Evolutionary conservation across 2,888 invertebrate species (phyloP), one percentile per base, ranked within the genome.

Genomic region (Andrena marginata): DNA sequence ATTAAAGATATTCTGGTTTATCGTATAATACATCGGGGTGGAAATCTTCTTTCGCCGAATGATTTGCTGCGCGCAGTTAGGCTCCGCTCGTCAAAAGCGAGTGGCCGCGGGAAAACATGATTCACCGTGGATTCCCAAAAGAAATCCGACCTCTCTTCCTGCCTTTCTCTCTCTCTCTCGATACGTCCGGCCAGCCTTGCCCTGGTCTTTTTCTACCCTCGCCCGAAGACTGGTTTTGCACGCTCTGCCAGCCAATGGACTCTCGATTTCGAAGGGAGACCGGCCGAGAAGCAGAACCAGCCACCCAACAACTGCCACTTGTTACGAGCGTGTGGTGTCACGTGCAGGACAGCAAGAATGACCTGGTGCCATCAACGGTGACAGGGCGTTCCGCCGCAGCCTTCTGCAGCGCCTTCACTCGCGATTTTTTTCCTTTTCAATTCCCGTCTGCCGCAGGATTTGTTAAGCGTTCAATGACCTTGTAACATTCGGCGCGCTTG

Each of bases 231-330:
- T 89, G 89, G 89, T 89, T 89, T 85, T 83, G 89, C 85, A 64
- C 83, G 77, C 71, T 26, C 56, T 65, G 67, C 64, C 81, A 82
- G 78, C 84, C 84, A 82, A 80, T 77, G 83, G 87, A 89, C 89
- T 89, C 89, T 89, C 89, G 89, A 89, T 89, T 89, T 89, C 89
- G 87, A 87, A 84, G 79, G 82, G 72, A 85, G 84, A 85, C 73
- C 79, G 71, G 71, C 65, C 62, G 75, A 31, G 64, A 78, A 75
- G 77, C 64, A 80, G 74, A 80, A 87, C 82, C 81, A 85, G 79
- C 89, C 82, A 76, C 65, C 78, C 76, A 78, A 80, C 84, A 79
- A 84, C 81, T 77, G 82, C 77, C 86, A 87, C 89, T 89, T 85
- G 88, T 88, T 83, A 87, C 75, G 77, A 75, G 81, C 74, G 60